Evolutionary conservation across 2,888 invertebrate species (phyloP).

Genomic region (Amorpha juglandis): DNA sequence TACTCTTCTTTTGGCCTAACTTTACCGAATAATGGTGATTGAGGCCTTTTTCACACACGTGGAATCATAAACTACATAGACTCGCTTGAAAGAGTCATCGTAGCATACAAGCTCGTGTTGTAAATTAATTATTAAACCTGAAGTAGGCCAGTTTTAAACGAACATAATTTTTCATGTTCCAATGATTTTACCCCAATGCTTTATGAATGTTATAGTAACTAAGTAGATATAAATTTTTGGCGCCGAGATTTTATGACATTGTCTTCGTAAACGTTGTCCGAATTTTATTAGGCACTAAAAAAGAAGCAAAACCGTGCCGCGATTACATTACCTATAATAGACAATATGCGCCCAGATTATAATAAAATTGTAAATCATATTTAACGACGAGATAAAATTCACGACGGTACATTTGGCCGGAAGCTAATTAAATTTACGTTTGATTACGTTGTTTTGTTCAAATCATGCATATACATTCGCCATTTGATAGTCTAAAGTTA

Average conservation of each 20-base stretch:
- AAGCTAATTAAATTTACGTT: slow-evolving; percentile 38
- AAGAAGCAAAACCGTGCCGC: slow-evolving; percentile 49
- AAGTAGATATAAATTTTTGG: slow-evolving; percentile 67
- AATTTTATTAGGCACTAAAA: slow-evolving; percentile 73
- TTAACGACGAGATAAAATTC: slow-evolving; percentile 19
- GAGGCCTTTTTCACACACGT: no score
- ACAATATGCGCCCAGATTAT: slow-evolving; percentile 23
- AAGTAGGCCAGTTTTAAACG: slow-evolving; percentile 46
- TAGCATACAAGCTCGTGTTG: not conserved
- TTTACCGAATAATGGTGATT: no score
- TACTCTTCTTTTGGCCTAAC: no score
- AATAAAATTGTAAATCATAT: slow-evolving; percentile 23
- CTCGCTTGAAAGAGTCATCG: no score
- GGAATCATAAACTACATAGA: not conserved
- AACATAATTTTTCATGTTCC: slow-evolving; percentile 51
- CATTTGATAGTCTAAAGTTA: slow-evolving; percentile 49
- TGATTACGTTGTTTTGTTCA: slow-evolving; percentile 30
- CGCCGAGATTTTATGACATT: slow-evolving; percentile 78
- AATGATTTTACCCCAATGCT: slow-evolving; percentile 61
- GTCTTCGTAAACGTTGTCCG: slow-evolving; percentile 78
- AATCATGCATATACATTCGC: slow-evolving; percentile 25
- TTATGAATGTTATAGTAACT: slow-evolving; percentile 67
- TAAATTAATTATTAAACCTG: slow-evolving; percentile 20
- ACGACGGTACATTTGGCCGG: slow-evolving; percentile 2
- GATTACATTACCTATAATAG: slow-evolving; percentile 51